Base-by-base conservation (phyloP, 2,797 vertebrate genomes). In the Holocentrus rufus region DNA sequence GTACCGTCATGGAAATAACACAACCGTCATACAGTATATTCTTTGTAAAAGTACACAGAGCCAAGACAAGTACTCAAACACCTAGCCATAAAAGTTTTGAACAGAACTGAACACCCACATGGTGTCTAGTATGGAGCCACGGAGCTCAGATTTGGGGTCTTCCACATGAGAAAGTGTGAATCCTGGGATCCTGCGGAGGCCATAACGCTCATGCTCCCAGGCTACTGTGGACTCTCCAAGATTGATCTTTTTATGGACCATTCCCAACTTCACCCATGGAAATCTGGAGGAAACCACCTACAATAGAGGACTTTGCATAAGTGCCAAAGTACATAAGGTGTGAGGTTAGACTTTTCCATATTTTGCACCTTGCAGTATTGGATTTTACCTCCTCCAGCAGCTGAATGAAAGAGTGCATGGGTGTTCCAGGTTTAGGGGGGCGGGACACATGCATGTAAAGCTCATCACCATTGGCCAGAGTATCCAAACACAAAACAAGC, bases 241-340 rank as follows among this genome's bases (percentile, higher is more conserved):
- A 82, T 95, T 94, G 82, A 95, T 95, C 82, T 95, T 95, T 81
- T 95, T 95, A 74, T 95, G 95, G 53, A 95, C 77, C 72, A 93
- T 60, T 27, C 90, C 91, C 50, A 93, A 69, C 61, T 81, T 93
- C 54, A 95, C 91, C 91, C 90, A 93, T n/a, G 92, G 86, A 72
- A 95, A 95, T 52, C 91, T 91, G 46, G 89, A 93, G 23, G 87
- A 92, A 18, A 91, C 88, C 53, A 95, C 92, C 95, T 95, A 47
- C 11, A 74, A 30, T 5, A 13, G 20, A 47, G 39, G 34, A 57
- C 46, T 31, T 30, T 55, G 7, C 64, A 69, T 13, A 17, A 36
- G 9, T 20, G 7, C 14, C 27, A 13, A 23, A 27, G 7, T 27
- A 17, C 17, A 20, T 23, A 5, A 64, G 53, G 30, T 34, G 31